These are phyloP conservation scores for Crocidura indochinensis DNA, from an alignment of 2,797 vertebrate species.

Conservation along the genomic window DNA sequence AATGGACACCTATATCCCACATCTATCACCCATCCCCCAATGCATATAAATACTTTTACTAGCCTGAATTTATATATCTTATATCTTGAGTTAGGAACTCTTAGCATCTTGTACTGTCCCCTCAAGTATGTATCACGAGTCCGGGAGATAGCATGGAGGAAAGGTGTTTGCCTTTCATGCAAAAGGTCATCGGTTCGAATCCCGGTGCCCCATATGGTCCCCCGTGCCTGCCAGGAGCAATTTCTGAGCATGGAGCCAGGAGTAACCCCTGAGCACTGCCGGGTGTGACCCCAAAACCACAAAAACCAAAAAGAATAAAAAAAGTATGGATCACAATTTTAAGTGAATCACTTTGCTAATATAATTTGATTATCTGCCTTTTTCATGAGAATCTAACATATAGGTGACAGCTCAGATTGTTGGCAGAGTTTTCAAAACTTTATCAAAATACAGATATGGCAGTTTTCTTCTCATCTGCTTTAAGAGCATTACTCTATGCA, in stretches of 20 bases:
- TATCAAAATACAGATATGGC: too few relatives aligned
- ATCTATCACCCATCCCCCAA: fast-evolving
- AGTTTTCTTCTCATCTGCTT: neutral
- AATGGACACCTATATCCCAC: neutral
- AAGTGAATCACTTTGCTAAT: neutral
- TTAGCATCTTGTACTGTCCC: neutral
- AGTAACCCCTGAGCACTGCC: too few relatives aligned
- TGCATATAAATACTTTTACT: neutral
- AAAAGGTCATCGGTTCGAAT: too few relatives aligned
- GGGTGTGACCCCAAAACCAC: too few relatives aligned
- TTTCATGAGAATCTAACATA: neutral
- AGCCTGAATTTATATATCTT: neutral
- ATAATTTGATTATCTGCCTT: neutral
- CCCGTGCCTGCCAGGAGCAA: too few relatives aligned
- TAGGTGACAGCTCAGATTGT: neutral
- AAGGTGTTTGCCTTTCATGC: too few relatives aligned
- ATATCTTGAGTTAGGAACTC: neutral
- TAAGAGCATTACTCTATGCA: neutral
- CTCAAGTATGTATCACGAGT: neutral
- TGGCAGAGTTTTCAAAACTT: neutral
- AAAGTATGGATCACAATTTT: neutral
- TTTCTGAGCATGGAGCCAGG: too few relatives aligned
- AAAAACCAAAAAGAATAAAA: too few relatives aligned
- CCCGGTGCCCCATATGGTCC: too few relatives aligned
- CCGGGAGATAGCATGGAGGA: too few relatives aligned